Evolutionary conservation across 1,140 invertebrate species (phyloP), one percentile per base, ranked within the genome.

Genomic region (Stegodyphus mimosarum): DNA sequence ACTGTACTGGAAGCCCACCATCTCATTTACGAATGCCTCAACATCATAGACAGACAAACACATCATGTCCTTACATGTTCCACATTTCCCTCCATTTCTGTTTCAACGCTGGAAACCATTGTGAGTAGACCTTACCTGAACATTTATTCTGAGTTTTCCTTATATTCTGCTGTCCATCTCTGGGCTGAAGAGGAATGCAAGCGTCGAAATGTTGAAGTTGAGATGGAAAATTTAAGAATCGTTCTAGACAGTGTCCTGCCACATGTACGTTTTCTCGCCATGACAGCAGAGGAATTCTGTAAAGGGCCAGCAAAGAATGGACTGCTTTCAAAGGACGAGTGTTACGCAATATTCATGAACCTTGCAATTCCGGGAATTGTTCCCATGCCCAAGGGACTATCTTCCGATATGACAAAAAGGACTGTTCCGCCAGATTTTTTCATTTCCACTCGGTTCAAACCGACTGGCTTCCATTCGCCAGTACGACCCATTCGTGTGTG

Each of bases 31-130:
- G 89, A 89, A 84, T 87, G 89, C 53, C 88, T 89, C 11, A 88
- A 89, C 67, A 88, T 89, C 52, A 89, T 89, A 64, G 89, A 89
- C 75, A 76, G 89, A 55, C 89, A 89, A 74, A 89, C 89, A 7
- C 88, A 89, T 69, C 88, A 89, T 17, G 89, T 89, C 9, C 87
- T 89, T 7, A 89, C 87, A 9, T 83, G 77, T 6, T 52, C 85
- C 50, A 83, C 60, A 76, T 88, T 78, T 15, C 52, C 66, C 52
- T 74, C 88, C 18, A 87, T 89, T 17, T 88, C 88, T 15, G 70
- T 87, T 13, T 64, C 75, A 6, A 89, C 89, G 10, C 55, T 89
- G 10, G 89, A 89, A 64, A 88, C 87, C 11, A 88, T 89, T 13
- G 88, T 88, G 17, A 17, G 77, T 10, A 72, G 89, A 10, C 85